A percentile compares a stretch with the other conserved stretches of the same genome.
phyloP scores from a whole-genome alignment of 2,797 vertebrate genomes.

The Glossophaga mutica region DNA sequence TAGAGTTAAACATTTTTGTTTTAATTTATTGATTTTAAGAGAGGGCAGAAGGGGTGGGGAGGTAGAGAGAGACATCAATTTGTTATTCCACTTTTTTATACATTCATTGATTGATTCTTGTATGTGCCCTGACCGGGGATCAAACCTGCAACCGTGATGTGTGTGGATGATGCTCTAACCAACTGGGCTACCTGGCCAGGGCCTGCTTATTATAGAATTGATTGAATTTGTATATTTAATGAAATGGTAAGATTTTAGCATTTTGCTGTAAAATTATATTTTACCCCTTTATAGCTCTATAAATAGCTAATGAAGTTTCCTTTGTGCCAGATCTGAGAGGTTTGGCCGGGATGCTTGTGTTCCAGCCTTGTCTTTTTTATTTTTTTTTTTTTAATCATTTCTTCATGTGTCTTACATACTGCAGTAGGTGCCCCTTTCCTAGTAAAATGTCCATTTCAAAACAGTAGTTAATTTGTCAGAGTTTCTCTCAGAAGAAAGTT shows the following conservation, averaged over 20 bases:
- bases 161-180: background rate
- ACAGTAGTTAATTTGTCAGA: constrained; percentile 2
- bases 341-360: background rate
- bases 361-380: background rate
- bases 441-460: constrained; percentile 16
- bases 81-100: background rate
- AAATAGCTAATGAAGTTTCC: background rate
- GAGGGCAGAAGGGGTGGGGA: background rate
- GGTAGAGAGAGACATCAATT: background rate
- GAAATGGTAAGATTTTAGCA: background rate
- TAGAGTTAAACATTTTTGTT: no score
- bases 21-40: background rate
- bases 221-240: background rate
- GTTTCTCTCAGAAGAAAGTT: background rate
- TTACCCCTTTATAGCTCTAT: background rate
- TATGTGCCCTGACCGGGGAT: background rate
- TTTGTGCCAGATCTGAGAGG: background rate
- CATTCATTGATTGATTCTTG: background rate
- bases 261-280: constrained; percentile 19
- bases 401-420: background rate
- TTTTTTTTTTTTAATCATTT: constrained; percentile 31
- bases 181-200: background rate
- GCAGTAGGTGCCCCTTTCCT: background rate
- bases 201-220: background rate
- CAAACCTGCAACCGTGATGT: background rate